Evolutionary conservation across 2,113 vertebrate genomes (phyloP), one percentile per base, ranked within the genome.

Genomic region (Indicator indicator): DNA sequence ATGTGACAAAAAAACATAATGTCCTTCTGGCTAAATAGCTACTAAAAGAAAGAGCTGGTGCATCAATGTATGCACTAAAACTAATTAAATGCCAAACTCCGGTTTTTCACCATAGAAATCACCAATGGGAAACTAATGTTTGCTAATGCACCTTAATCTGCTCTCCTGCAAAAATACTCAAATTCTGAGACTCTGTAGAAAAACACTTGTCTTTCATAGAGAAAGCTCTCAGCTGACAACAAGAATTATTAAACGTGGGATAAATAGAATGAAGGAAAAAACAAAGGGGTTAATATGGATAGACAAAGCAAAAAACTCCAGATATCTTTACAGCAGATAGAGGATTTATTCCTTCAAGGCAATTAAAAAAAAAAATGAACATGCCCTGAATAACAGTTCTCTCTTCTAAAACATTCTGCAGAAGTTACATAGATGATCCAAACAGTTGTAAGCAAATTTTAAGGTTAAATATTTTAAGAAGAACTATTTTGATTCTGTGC

Each of bases 271-370:
- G 18, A 81, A 92, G 42, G 48, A 81, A 60, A 90, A 89, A 89
- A 11, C 18, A 42, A 55, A 74, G 36, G 87, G 8, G 12, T 80
- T 83, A 80, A 68, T 50, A 72, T 3, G 13, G 26, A 55, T 26
- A 75, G 5, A 32, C 17, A 81, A 71, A 73, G 56, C 24, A 88
- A 89, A 89, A 48, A 88, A 24, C 10, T 68, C 42, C 23, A 79
- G 21, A 46, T 19, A 67, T 68, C 3, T 46, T 48, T 68, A 40
- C 48, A 94, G 21, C 28, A 82, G 58, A 69, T 3, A 79, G 23
- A 52, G 44, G 67, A 90, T 82, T 90, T 89, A 72, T 40, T 89
- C 36, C 27, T 87, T 94, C 46, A 87, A 75, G 48, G 87, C 42
- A 75, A 55, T 23, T 5, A 24, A 18, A 19, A 38, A 36, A 65